Percentiles rank a stretch among this genome's conserved stretches.
Conservation (phyloP, 2,113 vertebrate genomes). For the Macrotis lagotis region DNA sequence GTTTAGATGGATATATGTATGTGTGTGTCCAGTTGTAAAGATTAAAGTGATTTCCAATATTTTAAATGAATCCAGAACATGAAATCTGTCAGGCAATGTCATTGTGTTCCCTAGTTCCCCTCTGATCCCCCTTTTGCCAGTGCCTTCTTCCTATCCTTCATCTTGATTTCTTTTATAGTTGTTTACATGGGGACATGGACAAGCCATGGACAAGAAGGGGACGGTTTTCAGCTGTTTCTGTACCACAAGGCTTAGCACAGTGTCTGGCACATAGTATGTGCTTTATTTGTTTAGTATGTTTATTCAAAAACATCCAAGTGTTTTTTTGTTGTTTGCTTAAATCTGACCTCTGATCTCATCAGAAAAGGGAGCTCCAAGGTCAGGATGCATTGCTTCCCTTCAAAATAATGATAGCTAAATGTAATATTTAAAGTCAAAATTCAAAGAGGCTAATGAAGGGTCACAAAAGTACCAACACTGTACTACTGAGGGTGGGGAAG, state of each 20-base stretch:
- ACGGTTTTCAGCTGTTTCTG: not conserved
- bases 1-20: too few species aligned
- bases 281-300: not conserved
- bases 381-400: not conserved
- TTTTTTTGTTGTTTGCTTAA: not conserved
- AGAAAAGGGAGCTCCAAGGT: not conserved
- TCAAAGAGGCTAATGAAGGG: not conserved
- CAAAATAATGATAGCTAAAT: not conserved
- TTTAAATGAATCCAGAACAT: not conserved
- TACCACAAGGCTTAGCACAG: not conserved
- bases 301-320: not conserved
- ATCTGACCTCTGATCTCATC: not conserved
- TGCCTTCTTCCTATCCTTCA: not conserved
- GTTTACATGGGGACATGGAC: not conserved
- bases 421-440: not conserved
- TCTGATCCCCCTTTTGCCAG: not conserved
- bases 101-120: too few species aligned
- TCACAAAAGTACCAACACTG: not conserved
- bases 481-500: accelerated
- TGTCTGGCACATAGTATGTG: not conserved
- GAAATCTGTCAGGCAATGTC: too few species aligned
- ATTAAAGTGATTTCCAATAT: not conserved
- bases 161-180: not conserved
- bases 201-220: not conserved
- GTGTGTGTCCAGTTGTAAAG: not conserved